These are phyloP conservation scores for Corythaeola cristata DNA, from an alignment of 2,113 vertebrate species.

Conservation along the genomic window DNA sequence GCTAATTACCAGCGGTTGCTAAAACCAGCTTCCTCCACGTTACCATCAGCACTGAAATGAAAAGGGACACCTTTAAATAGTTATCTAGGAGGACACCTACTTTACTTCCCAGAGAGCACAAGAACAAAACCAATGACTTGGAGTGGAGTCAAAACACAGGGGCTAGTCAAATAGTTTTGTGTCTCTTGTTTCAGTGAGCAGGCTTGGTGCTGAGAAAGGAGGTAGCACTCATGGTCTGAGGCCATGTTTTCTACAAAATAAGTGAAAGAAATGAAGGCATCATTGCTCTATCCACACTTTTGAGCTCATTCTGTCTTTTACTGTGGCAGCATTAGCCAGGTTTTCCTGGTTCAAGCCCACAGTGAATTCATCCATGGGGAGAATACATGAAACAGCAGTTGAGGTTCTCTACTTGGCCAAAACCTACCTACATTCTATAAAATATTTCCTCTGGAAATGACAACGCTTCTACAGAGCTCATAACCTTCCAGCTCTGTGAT, in stretches of 20 bases:
- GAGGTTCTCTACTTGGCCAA: neutral
- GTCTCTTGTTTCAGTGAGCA: neutral
- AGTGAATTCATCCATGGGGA: neutral
- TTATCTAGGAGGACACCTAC: neutral
- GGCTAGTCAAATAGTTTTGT: neutral
- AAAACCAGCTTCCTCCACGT: neutral
- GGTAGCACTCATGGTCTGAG: neutral
- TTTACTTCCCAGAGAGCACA: neutral
- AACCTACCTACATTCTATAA: neutral
- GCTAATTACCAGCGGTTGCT: conserved; percentile 34
- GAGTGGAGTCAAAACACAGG: neutral
- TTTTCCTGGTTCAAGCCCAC: neutral
- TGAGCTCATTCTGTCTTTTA: neutral
- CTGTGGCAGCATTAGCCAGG: neutral
- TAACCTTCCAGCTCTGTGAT: neutral
- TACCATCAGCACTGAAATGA: neutral
- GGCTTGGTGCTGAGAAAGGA: neutral
- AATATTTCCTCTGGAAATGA: neutral
- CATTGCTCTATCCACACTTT: neutral
- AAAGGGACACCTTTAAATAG: neutral
- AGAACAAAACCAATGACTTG: neutral
- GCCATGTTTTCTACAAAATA: neutral
- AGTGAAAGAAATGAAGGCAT: neutral
- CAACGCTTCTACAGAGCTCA: neutral
- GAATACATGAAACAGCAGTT: neutral